Evolutionary conservation across 2,113 vertebrate species (phyloP).

Genomic region (Lampris incognitus): DNA sequence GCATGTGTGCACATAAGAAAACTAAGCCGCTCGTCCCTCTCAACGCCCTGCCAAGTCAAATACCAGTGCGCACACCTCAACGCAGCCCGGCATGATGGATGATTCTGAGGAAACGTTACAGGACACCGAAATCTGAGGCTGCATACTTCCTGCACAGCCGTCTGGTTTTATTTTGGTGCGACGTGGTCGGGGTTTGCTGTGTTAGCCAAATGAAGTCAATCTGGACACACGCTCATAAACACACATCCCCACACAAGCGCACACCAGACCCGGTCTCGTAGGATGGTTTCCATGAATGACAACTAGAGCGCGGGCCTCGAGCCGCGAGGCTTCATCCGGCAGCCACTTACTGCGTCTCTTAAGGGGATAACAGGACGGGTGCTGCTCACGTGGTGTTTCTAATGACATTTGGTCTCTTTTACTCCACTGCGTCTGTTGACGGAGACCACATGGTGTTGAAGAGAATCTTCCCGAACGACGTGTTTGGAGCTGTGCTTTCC

Average conservation of each 20-base stretch:
- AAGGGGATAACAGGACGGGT: constrained; percentile 14
- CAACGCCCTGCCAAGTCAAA: constrained; percentile 3
- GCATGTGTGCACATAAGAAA: constrained; percentile 2
- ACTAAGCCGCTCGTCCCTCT: constrained; percentile 7
- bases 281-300: constrained; percentile 24
- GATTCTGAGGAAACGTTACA: constrained; percentile 51
- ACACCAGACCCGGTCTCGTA: constrained; percentile 25
- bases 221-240: constrained; percentile 1
- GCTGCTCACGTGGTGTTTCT: constrained; percentile 21
- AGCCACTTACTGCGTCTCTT: constrained; percentile 26
- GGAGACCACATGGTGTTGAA: neutral
- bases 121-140: constrained; percentile 53
- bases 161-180: constrained; percentile 56
- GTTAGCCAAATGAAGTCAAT: constrained; percentile 16
- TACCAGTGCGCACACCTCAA: constrained; percentile 15
- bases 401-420: constrained; percentile 34
- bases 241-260: constrained; percentile 24
- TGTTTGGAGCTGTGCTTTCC: neutral
- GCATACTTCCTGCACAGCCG: constrained; percentile 48
- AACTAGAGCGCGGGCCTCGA: constrained; percentile 20
- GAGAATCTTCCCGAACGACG: neutral
- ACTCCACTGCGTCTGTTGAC: constrained; percentile 3
- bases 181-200: constrained; percentile 5
- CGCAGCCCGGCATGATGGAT: constrained; percentile 9
- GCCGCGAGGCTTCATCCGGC: neutral